Conservation (phyloP, 2,888 invertebrate species). For the Sinodicranocentrus sp. region DNA sequence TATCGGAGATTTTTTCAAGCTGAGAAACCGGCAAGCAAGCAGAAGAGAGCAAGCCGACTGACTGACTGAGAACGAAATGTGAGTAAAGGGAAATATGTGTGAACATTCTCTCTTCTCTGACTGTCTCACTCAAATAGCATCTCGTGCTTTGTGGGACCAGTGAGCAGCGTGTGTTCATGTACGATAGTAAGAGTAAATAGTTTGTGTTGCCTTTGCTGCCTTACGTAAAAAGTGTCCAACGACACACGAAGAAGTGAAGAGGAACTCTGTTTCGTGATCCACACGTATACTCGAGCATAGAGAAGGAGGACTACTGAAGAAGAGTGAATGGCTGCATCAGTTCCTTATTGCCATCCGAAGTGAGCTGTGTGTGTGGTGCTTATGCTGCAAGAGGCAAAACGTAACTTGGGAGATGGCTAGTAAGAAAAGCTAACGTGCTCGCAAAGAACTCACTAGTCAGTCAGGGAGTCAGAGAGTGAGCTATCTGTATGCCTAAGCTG, state of each 20-base stretch:
- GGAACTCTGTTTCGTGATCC: constrained; percentile 17
- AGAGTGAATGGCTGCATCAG: constrained; percentile 24
- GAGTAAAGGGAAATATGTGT: constrained; percentile 43
- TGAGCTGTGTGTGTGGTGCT: not conserved
- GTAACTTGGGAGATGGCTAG: not conserved
- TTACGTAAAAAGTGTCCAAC: constrained; percentile 14
- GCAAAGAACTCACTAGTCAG: constrained; percentile 11
- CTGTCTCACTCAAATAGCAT: constrained; percentile 5
- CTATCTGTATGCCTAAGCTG: not conserved
- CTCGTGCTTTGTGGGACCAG: constrained; percentile 35
- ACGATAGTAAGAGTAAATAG: constrained; percentile 46
- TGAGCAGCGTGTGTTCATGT: constrained; percentile 38
- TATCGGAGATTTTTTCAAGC: constrained; percentile 9
- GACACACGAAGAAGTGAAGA: not conserved
- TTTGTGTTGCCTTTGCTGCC: constrained; percentile 12
- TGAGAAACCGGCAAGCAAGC: constrained; percentile 44
- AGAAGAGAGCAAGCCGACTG: constrained; percentile 73
- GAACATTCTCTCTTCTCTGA: constrained; percentile 23
- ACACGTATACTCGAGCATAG: constrained; percentile 9
- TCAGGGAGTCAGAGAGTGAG: constrained; percentile 19
- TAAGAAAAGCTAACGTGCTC: constrained; percentile 8
- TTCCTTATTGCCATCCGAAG: constrained; percentile 20
- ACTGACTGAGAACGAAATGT: constrained; percentile 59
- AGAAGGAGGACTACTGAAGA: constrained; percentile 31
- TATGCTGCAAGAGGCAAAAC: not conserved